These are phyloP conservation scores for Potamilus streckersoni DNA, from an alignment of 1,140 invertebrate genomes.

Conservation along the genomic window DNA sequence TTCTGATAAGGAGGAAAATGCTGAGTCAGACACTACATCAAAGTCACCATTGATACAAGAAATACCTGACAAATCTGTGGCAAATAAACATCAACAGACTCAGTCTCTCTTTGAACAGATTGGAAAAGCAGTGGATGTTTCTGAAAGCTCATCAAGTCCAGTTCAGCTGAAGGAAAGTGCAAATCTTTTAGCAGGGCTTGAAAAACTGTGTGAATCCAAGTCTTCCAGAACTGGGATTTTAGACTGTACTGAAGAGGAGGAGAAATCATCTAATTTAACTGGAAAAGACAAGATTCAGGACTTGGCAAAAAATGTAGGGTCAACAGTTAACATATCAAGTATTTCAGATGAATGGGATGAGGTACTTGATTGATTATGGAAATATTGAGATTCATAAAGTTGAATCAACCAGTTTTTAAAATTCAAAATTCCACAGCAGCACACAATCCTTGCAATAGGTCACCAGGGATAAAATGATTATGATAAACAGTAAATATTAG, in stretches of 20 bases:
- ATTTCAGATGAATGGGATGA: slow-evolving; percentile 27
- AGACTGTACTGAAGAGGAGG: slow-evolving; percentile 26
- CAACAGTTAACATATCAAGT: neutral
- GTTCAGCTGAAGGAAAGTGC: slow-evolving; percentile 6
- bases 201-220: slow-evolving; percentile 9
- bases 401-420: no score
- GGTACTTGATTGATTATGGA: slow-evolving; percentile 17
- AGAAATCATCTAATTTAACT: slow-evolving; percentile 23
- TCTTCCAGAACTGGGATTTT: slow-evolving; percentile 21
- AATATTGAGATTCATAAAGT: neutral
- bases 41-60: slow-evolving; percentile 11
- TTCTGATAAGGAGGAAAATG: slow-evolving; percentile 5
- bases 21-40: neutral
- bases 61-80: neutral
- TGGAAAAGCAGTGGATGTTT: no score
- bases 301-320: slow-evolving; percentile 32
- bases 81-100: no score
- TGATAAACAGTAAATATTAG: no score
- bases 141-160: no score
- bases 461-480: no score
- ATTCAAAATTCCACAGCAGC: no score
- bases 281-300: slow-evolving; percentile 36
- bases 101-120: no score
- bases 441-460: no score
- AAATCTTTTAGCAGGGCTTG: slow-evolving; percentile 20